phyloP scores from a whole-genome alignment of 2,113 vertebrate genomes.

The Clarias gariepinus region DNA sequence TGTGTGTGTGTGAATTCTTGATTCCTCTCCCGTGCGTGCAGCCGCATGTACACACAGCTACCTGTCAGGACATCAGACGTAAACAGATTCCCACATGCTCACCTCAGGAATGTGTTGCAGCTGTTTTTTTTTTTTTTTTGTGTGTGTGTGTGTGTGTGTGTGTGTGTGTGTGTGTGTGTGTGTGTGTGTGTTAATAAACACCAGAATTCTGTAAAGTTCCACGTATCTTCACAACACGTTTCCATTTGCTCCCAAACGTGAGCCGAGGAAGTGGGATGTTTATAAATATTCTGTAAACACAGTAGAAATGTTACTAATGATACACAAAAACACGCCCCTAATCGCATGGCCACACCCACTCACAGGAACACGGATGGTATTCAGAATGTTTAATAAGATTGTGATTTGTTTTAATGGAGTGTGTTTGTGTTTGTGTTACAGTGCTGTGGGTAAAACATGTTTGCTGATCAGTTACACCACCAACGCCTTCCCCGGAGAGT shows the following conservation, averaged over 20 bases:
- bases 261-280: neutral
- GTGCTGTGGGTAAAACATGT: slow-evolving; percentile 65
- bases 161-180: neutral
- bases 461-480: slow-evolving; percentile 66
- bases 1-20: slow-evolving; percentile 44
- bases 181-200: neutral
- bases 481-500: slow-evolving; percentile 66
- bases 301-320: neutral
- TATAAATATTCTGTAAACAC: neutral
- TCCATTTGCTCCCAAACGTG: too few species aligned
- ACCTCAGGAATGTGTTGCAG: slow-evolving; percentile 24
- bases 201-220: neutral
- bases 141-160: slow-evolving; percentile 9
- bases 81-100: slow-evolving; percentile 25
- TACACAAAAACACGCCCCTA: neutral
- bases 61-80: neutral
- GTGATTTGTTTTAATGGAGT: neutral
- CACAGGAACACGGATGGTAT: too few species aligned
- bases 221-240: too few species aligned
- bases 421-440: slow-evolving; percentile 47
- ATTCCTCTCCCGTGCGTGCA: slow-evolving; percentile 22
- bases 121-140: neutral
- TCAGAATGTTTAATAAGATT: neutral
- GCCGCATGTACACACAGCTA: slow-evolving; percentile 22
- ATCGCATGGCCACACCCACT: neutral